These are phyloP conservation scores for Setophaga coronata DNA, from an alignment of 2,113 vertebrate species.

Conservation along the genomic window DNA sequence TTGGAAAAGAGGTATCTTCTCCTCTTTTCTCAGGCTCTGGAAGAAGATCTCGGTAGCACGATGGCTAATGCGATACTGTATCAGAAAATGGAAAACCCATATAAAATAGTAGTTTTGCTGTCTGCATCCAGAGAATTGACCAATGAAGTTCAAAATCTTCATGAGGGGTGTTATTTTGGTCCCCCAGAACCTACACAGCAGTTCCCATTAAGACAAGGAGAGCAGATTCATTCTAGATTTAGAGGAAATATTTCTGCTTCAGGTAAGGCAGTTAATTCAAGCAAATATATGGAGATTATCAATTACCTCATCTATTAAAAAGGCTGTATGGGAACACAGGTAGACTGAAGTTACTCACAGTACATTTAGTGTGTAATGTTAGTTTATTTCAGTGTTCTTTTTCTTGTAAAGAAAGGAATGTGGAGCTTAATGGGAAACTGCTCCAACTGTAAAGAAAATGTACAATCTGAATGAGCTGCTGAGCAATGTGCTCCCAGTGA, in stretches of 20 bases:
- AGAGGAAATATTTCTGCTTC: constrained; percentile 85
- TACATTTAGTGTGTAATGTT: background rate
- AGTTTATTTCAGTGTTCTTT: background rate
- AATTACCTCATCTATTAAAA: background rate
- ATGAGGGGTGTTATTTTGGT: constrained; percentile 67
- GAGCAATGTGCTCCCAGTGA: background rate
- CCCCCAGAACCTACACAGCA: constrained; percentile 75
- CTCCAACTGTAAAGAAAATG: background rate
- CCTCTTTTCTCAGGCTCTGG: constrained; percentile 78
- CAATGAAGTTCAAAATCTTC: constrained; percentile 72
- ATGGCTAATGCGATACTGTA: constrained; percentile 75
- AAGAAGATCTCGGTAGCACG: constrained; percentile 70
- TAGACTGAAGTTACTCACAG: background rate
- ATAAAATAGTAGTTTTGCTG: constrained; percentile 62
- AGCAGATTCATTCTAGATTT: constrained; percentile 83
- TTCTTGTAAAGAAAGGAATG: background rate
- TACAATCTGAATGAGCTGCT: background rate
- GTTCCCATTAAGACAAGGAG: constrained; percentile 82
- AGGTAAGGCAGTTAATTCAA: constrained; percentile 62
- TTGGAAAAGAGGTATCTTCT: constrained; percentile 66
- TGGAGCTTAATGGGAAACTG: background rate
- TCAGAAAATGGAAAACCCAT: constrained; percentile 69
- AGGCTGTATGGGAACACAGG: background rate
- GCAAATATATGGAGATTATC: background rate
- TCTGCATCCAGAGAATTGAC: constrained; percentile 78